Percentiles rank a stretch among this genome's conserved stretches.
These are phyloP conservation scores for Archips crataeganus DNA, from an alignment of 2,888 invertebrate species.

Conservation along the genomic window DNA sequence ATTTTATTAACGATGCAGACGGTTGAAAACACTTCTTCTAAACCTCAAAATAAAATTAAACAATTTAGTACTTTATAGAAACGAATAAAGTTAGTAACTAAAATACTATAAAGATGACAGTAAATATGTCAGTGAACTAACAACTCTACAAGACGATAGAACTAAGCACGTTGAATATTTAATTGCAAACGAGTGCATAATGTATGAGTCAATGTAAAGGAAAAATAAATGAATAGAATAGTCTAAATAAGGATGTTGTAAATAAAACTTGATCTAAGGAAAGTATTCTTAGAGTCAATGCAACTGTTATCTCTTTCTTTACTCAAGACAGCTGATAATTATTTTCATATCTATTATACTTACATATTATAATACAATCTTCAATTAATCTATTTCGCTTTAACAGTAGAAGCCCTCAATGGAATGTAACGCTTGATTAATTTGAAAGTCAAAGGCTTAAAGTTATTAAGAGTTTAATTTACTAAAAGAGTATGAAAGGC, in stretches of 20 bases:
- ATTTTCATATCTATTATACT: slow-evolving; percentile 20
- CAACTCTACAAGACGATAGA: neutral
- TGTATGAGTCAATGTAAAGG: neutral
- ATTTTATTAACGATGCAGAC: slow-evolving; percentile 6
- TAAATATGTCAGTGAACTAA: neutral
- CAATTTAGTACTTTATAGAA: neutral
- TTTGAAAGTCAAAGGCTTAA: slow-evolving; percentile 9
- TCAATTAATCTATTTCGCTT: slow-evolving; percentile 4
- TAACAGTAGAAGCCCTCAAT: neutral
- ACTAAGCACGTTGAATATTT: neutral
- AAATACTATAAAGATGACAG: neutral
- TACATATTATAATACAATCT: slow-evolving; percentile 13
- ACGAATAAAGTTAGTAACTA: neutral
- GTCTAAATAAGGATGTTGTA: slow-evolving; percentile 15
- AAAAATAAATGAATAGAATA: neutral
- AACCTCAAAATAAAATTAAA: neutral
- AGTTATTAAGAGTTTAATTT: slow-evolving; percentile 26
- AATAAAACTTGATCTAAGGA: slow-evolving; percentile 1
- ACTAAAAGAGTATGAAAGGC: slow-evolving; percentile 22
- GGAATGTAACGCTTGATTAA: slow-evolving; percentile 21
- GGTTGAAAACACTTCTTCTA: neutral
- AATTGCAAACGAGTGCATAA: slow-evolving; percentile 7
- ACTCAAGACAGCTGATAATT: slow-evolving; percentile 30
- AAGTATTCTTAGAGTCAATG: slow-evolving; percentile 3
- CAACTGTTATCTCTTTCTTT: slow-evolving; percentile 26